These are phyloP conservation scores for Drosophila pallidifrons DNA, from an alignment of 1,140 invertebrate species.

Conservation along the genomic window DNA sequence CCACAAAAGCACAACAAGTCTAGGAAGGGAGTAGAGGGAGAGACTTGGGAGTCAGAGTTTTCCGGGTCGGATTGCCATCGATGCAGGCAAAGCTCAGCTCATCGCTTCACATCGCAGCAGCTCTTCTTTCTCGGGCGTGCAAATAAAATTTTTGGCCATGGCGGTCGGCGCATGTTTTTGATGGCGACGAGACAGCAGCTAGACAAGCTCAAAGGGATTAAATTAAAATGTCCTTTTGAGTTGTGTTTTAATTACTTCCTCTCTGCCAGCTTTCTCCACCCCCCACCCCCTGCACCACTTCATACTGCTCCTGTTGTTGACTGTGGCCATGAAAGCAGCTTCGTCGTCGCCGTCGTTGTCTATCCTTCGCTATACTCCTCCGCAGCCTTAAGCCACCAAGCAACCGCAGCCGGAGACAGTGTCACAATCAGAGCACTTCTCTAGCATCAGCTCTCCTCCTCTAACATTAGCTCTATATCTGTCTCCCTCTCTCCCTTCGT, in stretches of 20 bases:
- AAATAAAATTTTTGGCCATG: constrained; percentile 65
- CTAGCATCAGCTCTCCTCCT: not conserved
- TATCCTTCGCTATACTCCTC: not conserved
- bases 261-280: constrained; percentile 14
- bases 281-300: constrained; percentile 13
- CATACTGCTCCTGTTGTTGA: constrained; percentile 11
- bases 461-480: no score
- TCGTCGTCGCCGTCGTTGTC: constrained; percentile 10
- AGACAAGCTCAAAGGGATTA: constrained; percentile 82
- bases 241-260: constrained; percentile 83
- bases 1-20: constrained; percentile 2
- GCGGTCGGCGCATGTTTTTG: constrained; percentile 74
- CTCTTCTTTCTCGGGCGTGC: constrained; percentile 40
- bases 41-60: not conserved
- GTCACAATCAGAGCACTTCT: constrained; percentile 16
- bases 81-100: constrained; percentile 1
- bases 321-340: no score
- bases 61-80: not conserved
- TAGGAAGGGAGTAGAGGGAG: not conserved
- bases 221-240: constrained; percentile 82
- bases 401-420: constrained; percentile 38
- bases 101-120: not conserved
- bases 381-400: constrained; percentile 4
- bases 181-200: constrained; percentile 80
- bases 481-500: no score